phyloP scores from a whole-genome alignment of 2,797 vertebrate species.

The Lepilemur septentrionalis region DNA sequence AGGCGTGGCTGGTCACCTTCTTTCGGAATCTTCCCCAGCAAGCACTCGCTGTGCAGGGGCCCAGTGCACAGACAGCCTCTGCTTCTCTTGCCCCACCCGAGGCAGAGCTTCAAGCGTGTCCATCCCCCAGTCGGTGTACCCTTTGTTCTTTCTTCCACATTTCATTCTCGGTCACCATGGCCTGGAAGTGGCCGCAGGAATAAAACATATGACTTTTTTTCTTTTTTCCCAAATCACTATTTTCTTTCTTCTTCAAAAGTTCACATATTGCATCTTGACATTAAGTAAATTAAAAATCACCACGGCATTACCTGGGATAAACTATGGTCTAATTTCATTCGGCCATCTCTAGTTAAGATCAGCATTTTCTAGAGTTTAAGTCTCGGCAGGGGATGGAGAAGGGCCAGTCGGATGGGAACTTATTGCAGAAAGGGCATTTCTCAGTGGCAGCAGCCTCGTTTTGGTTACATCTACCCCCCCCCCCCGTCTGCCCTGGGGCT shows the following conservation, averaged over 20 bases:
- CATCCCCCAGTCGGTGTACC: too few relatives aligned
- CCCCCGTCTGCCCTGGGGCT: not conserved
- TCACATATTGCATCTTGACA: slow-evolving; percentile 75
- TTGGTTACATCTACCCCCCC: not conserved
- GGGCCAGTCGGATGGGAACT: not conserved
- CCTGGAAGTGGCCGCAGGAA: slow-evolving; percentile 67
- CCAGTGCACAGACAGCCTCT: slow-evolving; percentile 35
- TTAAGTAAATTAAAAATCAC: slow-evolving; percentile 77
- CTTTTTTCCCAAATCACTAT: not conserved
- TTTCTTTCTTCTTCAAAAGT: slow-evolving; percentile 63
- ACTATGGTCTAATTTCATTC: slow-evolving; percentile 75
- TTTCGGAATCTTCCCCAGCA: slow-evolving; percentile 53
- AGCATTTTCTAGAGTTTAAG: slow-evolving; percentile 77
- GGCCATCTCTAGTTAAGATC: slow-evolving; percentile 75
- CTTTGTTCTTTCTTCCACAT: not conserved
- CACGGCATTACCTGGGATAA: slow-evolving; percentile 74
- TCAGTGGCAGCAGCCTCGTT: not conserved
- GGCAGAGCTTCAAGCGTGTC: too few relatives aligned
- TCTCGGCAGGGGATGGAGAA: not conserved
- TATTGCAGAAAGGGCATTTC: slow-evolving; percentile 27
- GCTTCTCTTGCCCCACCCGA: slow-evolving; percentile 28
- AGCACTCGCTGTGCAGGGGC: slow-evolving; percentile 62
- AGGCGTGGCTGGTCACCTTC: slow-evolving; percentile 50
- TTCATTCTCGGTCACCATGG: slow-evolving; percentile 28
- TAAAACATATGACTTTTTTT: slow-evolving; percentile 74